Evolutionary conservation across 1,140 invertebrate genomes (phyloP), one percentile per base, ranked within the genome.

Genomic region (Drosophila paulistorum): DNA sequence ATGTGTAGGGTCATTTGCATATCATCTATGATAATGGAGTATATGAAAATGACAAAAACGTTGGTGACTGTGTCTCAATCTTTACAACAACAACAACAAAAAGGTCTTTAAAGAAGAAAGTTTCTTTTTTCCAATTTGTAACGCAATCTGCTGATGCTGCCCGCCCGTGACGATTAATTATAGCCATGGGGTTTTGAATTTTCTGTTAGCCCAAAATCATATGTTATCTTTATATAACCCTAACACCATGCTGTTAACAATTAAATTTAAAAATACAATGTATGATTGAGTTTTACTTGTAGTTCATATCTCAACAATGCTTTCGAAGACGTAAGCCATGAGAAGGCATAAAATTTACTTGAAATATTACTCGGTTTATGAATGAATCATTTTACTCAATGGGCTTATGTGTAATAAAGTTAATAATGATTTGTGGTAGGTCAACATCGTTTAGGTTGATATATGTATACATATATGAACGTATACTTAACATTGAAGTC

Each of bases 191-290:
- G 45, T 23, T 23, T 51, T 17, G 3, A 51, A 23, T 51, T 11
- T 51, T 23, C 23, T 7, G 30, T 6, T 23, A 64, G 57, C 48
- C 37, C 74, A 33, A 55, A 76, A 65, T 77, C 73, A 70, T 69
- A 76, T 77, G 59, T 77, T 77, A 61, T 64, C 20, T 67, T 77
- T 75, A 57, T 60, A 73, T 75, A 75, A 75, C 23, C 59, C 9
- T 0, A 57, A 62, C 64, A 11, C 73, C 73, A 65, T 59, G 73
- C 65, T 67, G 72, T 14, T 58, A 75, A 63, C 73, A 75, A 75
- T 68, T 68, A 75, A 75, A 68, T 57, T 58, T 51, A 75, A 75
- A 68, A 62, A 75, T 23, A 51, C 17, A 74, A 75, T 68, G 51
- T 63, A 65, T 75, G 73, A 75, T 75, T 75, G 71, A 61, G 37